Evolutionary conservation across 2,797 vertebrate species (phyloP).

Genomic region (Macropus fuliginosus): DNA sequence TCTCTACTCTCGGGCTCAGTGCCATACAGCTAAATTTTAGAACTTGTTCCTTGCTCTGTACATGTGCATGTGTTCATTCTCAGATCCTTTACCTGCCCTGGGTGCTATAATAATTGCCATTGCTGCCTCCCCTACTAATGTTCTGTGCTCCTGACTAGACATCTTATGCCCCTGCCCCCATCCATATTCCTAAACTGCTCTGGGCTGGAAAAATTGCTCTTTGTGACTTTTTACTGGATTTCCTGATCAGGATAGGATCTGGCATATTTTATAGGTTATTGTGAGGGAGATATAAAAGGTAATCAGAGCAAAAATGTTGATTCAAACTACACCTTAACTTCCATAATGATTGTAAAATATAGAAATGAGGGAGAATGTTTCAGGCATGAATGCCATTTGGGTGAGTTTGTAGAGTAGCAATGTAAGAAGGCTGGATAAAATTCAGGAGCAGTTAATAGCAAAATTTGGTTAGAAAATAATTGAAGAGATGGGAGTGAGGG

Average conservation of each 20-base stretch:
- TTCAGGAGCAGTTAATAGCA: no score
- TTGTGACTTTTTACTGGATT: not conserved
- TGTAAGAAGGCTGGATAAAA: not conserved
- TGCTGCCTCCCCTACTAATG: not conserved
- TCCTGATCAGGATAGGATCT: not conserved
- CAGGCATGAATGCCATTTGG: not conserved
- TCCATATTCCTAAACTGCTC: not conserved
- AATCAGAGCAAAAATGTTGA: not conserved
- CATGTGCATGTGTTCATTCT: not conserved
- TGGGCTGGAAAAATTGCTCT: not conserved
- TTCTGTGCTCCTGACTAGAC: not conserved
- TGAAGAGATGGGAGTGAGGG: not conserved
- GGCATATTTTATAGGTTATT: not conserved
- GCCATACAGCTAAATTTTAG: no score
- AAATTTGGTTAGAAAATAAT: not conserved
- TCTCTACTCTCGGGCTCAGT: no score
- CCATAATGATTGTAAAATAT: not conserved
- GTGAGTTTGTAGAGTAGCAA: not conserved
- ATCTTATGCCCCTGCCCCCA: rapidly evolving
- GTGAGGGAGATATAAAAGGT: not conserved
- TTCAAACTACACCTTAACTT: not conserved
- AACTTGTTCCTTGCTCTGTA: no score
- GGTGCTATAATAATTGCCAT: not conserved
- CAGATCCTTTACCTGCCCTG: not conserved
- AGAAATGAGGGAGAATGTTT: not conserved